Evolutionary conservation across 2,113 vertebrate species (phyloP).

Genomic region (Glareola pratincola): DNA sequence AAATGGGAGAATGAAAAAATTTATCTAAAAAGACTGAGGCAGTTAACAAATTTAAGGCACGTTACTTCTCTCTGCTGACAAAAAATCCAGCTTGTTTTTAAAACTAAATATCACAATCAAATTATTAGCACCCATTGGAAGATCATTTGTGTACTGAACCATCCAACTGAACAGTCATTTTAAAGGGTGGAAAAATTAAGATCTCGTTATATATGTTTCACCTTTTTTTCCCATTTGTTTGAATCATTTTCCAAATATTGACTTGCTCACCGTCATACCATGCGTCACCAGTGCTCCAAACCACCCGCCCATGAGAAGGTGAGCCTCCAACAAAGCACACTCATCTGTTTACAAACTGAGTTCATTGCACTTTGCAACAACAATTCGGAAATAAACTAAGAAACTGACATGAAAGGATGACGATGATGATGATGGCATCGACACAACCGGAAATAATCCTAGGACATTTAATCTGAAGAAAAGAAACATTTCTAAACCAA

Average conservation of each 20-base stretch:
- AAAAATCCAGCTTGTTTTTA: neutral
- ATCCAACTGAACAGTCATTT: neutral
- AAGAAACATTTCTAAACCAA: slow-evolving; percentile 23
- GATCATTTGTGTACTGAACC: neutral
- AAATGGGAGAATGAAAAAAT: neutral
- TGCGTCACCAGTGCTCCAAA: neutral
- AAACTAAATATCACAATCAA: neutral
- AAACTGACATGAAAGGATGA: neutral
- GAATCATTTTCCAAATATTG: neutral
- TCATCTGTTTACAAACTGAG: neutral
- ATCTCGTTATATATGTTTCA: neutral
- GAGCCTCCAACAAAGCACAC: neutral
- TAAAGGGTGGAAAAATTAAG: neutral
- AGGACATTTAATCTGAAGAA: neutral
- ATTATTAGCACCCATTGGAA: neutral
- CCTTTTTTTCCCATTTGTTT: neutral
- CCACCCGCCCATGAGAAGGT: rapidly evolving
- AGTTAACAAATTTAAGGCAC: neutral
- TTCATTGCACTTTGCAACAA: neutral
- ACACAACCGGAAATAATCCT: neutral
- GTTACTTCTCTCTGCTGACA: neutral
- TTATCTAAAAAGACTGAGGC: neutral
- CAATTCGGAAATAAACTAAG: neutral
- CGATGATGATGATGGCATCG: neutral
- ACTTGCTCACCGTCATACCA: neutral